Evolutionary conservation across 2,888 invertebrate genomes (phyloP).

Genomic region (Lysandra bellargus): DNA sequence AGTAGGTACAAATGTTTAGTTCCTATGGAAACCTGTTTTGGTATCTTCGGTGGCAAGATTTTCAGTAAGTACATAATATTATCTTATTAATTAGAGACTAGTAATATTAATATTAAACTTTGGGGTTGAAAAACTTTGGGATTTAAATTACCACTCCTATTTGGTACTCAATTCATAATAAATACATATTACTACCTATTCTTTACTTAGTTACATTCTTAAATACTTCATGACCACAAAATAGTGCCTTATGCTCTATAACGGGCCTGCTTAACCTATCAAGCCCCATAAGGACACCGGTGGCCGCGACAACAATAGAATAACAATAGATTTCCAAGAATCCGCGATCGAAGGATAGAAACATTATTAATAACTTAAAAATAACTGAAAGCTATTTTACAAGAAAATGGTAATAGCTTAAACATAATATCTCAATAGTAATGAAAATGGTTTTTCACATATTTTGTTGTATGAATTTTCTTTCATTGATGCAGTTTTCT

Average conservation of each 20-base stretch:
- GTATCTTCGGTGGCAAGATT: conserved; percentile 7
- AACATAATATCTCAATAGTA: too few species aligned
- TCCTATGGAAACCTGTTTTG: conserved; percentile 4
- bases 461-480: conserved; percentile 72
- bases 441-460: conserved; percentile 50
- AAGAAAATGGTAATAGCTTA: background rate
- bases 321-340: too few species aligned
- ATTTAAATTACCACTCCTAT: background rate
- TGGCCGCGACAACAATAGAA: too few species aligned
- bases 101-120: background rate
- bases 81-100: background rate
- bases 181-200: too few species aligned
- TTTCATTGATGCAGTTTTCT: conserved; percentile 76
- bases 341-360: too few species aligned
- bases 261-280: too few species aligned
- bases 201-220: too few species aligned
- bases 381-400: background rate
- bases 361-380: too few species aligned
- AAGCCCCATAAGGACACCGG: too few species aligned
- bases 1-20: background rate
- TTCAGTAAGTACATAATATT: background rate
- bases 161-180: background rate
- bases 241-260: too few species aligned
- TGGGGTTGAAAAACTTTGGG: background rate
- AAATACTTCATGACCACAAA: too few species aligned